Evolutionary conservation across 2,888 invertebrate genomes (phyloP).

Genomic region (Drosophila percnosoma): DNA sequence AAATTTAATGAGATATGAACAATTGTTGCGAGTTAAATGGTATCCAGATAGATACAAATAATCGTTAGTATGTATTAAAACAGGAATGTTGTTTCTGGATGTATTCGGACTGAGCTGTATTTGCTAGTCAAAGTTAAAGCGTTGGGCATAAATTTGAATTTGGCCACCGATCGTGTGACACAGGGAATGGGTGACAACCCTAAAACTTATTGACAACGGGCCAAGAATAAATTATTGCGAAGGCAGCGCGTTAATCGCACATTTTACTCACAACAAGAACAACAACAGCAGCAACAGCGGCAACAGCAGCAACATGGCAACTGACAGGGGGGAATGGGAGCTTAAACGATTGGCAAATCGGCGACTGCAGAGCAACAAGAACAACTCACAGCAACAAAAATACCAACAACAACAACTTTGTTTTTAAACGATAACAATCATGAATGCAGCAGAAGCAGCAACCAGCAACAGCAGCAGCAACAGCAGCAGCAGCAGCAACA

Average conservation of each 20-base stretch:
- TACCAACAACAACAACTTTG: conserved; percentile 56
- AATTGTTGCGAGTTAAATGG: neutral
- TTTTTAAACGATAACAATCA: conserved; percentile 77
- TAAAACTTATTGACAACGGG: conserved; percentile 64
- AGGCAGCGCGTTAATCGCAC: conserved; percentile 74
- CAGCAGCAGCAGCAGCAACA: conserved; percentile 35
- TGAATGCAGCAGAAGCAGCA: conserved; percentile 57
- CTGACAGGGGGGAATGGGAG: conserved; percentile 38
- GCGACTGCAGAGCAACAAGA: conserved; percentile 44
- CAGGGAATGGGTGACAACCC: conserved; percentile 56
- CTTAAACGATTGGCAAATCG: conserved; percentile 64
- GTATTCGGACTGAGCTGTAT: conserved; percentile 1
- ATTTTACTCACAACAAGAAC: conserved; percentile 55
- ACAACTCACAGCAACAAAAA: conserved; percentile 41
- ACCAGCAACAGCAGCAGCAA: conserved; percentile 30
- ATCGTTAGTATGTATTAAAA: neutral
- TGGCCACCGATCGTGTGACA: conserved; percentile 65
- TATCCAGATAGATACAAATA: conserved; percentile 4
- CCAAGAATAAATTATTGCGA: conserved; percentile 74
- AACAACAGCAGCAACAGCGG: conserved; percentile 29
- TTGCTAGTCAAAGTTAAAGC: conserved; percentile 31
- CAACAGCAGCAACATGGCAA: conserved; percentile 32
- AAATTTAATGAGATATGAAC: neutral
- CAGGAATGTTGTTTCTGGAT: conserved; percentile 20
- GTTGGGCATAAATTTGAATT: conserved; percentile 63